phyloP scores from a whole-genome alignment of 2,113 vertebrate species.

The Leucopternis melanops region DNA sequence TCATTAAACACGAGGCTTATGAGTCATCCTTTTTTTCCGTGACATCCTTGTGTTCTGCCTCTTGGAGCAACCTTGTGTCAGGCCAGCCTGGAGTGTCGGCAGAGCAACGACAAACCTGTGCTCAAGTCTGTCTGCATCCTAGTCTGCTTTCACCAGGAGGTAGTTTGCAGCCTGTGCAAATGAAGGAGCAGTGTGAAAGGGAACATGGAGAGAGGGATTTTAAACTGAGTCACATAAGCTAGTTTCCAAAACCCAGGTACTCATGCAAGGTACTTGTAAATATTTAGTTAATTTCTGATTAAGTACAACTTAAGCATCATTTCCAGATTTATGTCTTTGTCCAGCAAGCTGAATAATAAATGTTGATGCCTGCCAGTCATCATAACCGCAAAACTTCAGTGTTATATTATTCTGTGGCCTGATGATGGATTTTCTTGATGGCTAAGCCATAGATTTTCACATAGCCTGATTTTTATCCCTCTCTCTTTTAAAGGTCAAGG shows the following conservation, averaged over 20 bases:
- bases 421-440: background rate
- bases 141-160: background rate
- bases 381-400: background rate
- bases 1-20: background rate
- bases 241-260: background rate
- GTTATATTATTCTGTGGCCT: background rate
- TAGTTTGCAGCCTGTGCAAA: background rate
- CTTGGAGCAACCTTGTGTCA: background rate
- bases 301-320: background rate
- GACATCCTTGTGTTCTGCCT: background rate
- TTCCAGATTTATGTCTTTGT: background rate
- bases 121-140: background rate
- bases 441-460: background rate
- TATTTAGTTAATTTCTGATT: background rate
- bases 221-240: background rate
- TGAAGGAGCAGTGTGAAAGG: background rate
- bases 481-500: background rate
- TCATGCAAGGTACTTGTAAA: background rate
- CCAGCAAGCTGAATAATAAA: background rate
- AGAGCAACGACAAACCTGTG: background rate
- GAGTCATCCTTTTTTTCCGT: background rate
- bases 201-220: background rate
- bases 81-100: background rate
- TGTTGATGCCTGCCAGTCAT: background rate
- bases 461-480: background rate